These are phyloP conservation scores for Phyllostomus hastatus DNA, from an alignment of 2,113 vertebrate genomes.

Conservation along the genomic window DNA sequence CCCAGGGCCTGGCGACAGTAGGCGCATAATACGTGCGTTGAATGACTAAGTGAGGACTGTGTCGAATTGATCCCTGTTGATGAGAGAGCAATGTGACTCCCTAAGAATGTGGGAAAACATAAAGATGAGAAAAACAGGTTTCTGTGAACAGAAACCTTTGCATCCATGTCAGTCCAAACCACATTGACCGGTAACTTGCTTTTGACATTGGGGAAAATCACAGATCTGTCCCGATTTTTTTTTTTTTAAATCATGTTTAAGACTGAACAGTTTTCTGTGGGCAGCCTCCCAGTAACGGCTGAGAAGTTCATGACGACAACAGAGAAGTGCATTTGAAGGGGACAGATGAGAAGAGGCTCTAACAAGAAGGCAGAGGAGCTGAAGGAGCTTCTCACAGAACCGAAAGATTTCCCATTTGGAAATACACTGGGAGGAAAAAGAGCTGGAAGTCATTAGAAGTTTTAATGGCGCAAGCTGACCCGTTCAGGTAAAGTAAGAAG, in stretches of 20 bases:
- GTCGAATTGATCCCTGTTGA: background rate
- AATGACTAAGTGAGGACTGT: background rate
- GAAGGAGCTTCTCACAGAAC: constrained; percentile 47
- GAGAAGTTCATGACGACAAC: background rate
- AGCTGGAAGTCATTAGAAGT: background rate
- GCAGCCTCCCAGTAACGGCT: background rate
- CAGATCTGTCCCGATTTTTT: background rate
- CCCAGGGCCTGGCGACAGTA: background rate
- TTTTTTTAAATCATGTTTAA: background rate
- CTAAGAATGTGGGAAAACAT: background rate
- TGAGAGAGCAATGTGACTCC: background rate
- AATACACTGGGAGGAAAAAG: constrained; percentile 29
- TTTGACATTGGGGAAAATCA: background rate
- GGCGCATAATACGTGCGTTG: background rate
- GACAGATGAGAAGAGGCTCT: background rate
- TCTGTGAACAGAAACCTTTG: background rate
- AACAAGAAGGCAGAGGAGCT: background rate
- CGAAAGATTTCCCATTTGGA: constrained; percentile 50
- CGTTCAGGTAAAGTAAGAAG: background rate
- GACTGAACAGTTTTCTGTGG: background rate
- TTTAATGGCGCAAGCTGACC: background rate
- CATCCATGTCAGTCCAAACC: background rate
- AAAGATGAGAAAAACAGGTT: background rate
- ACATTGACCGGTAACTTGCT: background rate
- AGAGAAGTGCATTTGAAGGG: background rate